These are phyloP conservation scores for Monarcha castaneiventris DNA, from an alignment of 2,113 vertebrate genomes.

Conservation along the genomic window DNA sequence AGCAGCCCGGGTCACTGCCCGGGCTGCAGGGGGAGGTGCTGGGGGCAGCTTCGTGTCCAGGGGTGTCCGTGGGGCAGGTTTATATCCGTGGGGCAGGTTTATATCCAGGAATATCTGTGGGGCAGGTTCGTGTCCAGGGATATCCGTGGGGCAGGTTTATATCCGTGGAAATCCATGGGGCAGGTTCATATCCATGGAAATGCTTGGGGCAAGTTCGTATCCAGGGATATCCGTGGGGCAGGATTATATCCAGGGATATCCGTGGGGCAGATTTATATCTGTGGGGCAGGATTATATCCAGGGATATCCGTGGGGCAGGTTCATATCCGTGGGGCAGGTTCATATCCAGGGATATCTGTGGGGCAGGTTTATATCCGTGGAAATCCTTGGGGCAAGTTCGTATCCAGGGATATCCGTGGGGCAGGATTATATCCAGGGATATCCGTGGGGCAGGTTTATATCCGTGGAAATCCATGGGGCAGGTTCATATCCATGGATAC, in stretches of 20 bases:
- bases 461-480: neutral
- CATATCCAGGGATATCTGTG: no score
- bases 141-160: no score
- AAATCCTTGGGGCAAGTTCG: neutral
- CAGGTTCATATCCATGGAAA: no score
- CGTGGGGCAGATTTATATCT: no score
- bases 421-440: no score
- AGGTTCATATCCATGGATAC: neutral
- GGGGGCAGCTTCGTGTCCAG: no score
- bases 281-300: neutral
- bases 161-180: no score
- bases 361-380: neutral
- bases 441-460: neutral
- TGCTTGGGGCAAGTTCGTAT: neutral
- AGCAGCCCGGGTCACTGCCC: fast-evolving
- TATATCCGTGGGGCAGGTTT: no score
- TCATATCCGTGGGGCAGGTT: neutral
- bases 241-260: no score
- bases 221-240: no score
- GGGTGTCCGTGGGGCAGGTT: no score
- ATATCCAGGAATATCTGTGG: no score
- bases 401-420: neutral
- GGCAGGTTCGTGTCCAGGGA: neutral
- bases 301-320: neutral
- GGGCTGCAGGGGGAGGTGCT: neutral